A percentile compares a stretch with the other conserved stretches of the same genome.
Conservation (phyloP, 2,113 vertebrate genomes). For the Eurypyga helias region DNA sequence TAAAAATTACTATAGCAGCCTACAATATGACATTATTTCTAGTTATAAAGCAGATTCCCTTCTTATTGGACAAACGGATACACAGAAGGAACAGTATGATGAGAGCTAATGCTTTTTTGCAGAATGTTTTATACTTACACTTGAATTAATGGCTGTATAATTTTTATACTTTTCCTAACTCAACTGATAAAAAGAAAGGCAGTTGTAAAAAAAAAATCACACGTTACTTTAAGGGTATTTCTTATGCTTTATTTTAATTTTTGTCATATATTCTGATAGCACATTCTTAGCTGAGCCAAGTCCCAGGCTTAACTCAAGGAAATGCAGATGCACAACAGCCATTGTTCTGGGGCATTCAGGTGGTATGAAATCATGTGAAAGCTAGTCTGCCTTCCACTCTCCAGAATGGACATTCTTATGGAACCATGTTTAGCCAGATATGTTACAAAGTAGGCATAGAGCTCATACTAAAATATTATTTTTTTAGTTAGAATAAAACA, state of each 20-base stretch:
- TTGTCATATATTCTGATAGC: not conserved
- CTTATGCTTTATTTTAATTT: not conserved
- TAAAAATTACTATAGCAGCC: not conserved
- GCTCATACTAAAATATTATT: not conserved
- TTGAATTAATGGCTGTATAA: not conserved
- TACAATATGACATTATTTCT: not conserved
- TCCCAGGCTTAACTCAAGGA: not conserved
- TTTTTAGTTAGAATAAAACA: not conserved
- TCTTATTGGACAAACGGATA: not conserved
- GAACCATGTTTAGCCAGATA: not conserved
- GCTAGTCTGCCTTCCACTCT: not conserved
- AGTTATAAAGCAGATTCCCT: not conserved
- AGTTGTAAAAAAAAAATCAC: no score
- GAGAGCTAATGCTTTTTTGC: not conserved
- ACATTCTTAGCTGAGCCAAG: not conserved
- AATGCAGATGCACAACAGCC: not conserved
- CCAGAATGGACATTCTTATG: not conserved
- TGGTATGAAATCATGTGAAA: not conserved
- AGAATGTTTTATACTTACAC: not conserved
- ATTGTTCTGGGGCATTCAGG: not conserved
- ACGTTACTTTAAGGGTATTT: not conserved
- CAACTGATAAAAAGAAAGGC: no score
- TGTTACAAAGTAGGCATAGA: not conserved
- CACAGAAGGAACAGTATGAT: not conserved
- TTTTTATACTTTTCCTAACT: no score